Conservation (phyloP, 2,888 invertebrate species). For the Malacosoma neustria region DNA sequence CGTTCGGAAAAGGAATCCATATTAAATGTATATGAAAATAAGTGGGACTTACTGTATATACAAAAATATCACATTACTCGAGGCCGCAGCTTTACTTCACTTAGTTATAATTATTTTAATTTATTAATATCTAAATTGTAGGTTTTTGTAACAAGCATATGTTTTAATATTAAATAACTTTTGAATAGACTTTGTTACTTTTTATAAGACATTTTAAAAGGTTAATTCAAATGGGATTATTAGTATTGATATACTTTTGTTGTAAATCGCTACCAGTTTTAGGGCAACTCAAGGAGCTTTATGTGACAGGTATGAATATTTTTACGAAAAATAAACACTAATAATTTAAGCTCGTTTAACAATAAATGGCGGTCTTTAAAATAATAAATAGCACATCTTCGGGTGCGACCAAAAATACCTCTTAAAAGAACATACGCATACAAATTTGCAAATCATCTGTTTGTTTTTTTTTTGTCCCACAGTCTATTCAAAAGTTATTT, state of each 20-base stretch:
- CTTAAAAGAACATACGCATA: too few species aligned
- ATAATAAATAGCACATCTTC: too few species aligned
- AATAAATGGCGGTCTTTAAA: too few species aligned
- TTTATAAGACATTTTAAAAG: neutral
- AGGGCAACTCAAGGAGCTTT: too few species aligned
- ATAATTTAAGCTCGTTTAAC: too few species aligned
- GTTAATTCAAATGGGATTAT: neutral
- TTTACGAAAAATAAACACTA: too few species aligned
- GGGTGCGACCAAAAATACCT: too few species aligned
- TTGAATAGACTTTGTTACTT: neutral
- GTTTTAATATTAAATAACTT: constrained; percentile 20
- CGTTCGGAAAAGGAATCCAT: constrained; percentile 66
- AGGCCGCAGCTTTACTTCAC: constrained; percentile 74
- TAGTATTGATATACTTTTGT: too few species aligned
- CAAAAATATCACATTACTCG: constrained; percentile 76
- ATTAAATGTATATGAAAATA: constrained; percentile 74
- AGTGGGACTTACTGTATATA: constrained; percentile 74
- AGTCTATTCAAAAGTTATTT: neutral
- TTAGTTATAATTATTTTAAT: constrained; percentile 64
- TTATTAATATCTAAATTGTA: constrained; percentile 62
- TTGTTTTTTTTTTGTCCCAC: neutral
- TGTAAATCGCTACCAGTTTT: too few species aligned
- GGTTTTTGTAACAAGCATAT: constrained; percentile 58
- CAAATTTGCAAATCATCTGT: too few species aligned
- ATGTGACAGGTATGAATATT: too few species aligned